Percentiles rank a stretch among this genome's conserved stretches.
These are phyloP conservation scores for Zaprionus tsacasi DNA, from an alignment of 1,140 invertebrate species.

Conservation along the genomic window DNA sequence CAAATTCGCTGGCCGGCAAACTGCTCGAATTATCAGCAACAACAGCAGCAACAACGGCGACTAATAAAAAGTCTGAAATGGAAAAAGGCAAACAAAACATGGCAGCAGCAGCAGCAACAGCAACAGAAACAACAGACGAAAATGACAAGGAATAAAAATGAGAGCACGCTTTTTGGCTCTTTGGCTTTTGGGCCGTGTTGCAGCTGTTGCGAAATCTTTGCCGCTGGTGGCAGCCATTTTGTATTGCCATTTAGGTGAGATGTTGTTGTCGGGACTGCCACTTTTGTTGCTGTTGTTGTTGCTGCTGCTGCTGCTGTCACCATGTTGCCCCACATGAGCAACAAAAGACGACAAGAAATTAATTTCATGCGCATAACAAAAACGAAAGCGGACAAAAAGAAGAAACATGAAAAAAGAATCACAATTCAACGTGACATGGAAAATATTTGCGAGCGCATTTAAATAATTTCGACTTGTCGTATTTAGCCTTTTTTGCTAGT, in stretches of 20 bases:
- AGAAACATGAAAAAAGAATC: conserved; percentile 53
- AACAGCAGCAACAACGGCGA: conserved; percentile 61
- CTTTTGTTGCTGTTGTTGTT: conserved; percentile 12
- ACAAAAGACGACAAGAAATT: conserved; percentile 80
- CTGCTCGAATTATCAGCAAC: conserved; percentile 74
- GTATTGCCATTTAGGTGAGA: conserved; percentile 75
- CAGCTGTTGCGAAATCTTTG: conserved; percentile 80
- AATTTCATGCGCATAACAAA: conserved; percentile 74
- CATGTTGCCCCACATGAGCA: conserved; percentile 59
- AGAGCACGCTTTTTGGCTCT: conserved; percentile 72
- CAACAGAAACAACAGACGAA: conserved; percentile 30
- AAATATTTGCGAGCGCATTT: conserved; percentile 64
- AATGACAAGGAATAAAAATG: conserved; percentile 71
- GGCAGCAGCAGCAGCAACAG: conserved; percentile 18
- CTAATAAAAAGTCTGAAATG: conserved; percentile 62
- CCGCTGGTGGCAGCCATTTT: conserved; percentile 74
- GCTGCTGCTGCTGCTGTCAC: conserved; percentile 35
- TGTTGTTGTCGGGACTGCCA: conserved; percentile 22
- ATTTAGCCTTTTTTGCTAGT: conserved; percentile 6
- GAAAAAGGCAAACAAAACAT: conserved; percentile 43
- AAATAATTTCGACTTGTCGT: conserved; percentile 40
- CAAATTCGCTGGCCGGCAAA: conserved; percentile 47
- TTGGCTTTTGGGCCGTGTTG: conserved; percentile 54
- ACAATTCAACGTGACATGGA: conserved; percentile 78
- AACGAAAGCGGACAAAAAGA: conserved; percentile 46